These are phyloP conservation scores for Gymnoscopelus braueri DNA, from an alignment of 2,797 vertebrate species.

Conservation along the genomic window DNA sequence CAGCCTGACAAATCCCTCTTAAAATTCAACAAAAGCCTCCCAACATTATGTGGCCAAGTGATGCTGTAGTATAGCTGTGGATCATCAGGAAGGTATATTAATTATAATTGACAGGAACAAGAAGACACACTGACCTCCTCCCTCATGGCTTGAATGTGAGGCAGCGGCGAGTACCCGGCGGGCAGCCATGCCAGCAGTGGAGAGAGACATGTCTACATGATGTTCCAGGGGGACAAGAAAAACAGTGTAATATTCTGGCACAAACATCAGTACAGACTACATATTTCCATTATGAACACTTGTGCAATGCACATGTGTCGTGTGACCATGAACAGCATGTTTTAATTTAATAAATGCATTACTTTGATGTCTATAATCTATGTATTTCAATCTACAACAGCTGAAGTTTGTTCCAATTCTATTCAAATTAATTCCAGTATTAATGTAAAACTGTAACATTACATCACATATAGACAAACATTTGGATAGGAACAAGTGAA, in stretches of 20 bases:
- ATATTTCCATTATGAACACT: not conserved
- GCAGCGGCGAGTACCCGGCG: slow-evolving; percentile 75
- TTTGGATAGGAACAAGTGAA: not conserved
- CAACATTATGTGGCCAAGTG: not conserved
- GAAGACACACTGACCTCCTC: slow-evolving; percentile 69
- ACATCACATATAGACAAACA: not conserved
- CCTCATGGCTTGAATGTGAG: slow-evolving; percentile 71
- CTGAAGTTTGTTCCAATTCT: too few relatives aligned
- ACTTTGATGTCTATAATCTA: too few relatives aligned
- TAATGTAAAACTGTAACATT: too few relatives aligned
- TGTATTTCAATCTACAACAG: too few relatives aligned
- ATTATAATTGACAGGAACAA: not conserved
- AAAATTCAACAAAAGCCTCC: slow-evolving; percentile 38
- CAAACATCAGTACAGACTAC: too few relatives aligned
- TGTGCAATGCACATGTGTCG: not conserved
- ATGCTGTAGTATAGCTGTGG: not conserved
- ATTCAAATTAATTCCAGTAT: too few relatives aligned
- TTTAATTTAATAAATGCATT: not conserved
- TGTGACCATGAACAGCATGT: not conserved
- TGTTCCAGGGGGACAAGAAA: not conserved
- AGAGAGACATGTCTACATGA: slow-evolving; percentile 66
- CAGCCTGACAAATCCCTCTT: slow-evolving; percentile 21
- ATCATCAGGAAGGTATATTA: too few relatives aligned
- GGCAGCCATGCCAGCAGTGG: slow-evolving; percentile 59
- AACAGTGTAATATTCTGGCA: too few relatives aligned